phyloP scores from a whole-genome alignment of 2,888 invertebrate genomes.

The Pristionchus entomophagus region DNA sequence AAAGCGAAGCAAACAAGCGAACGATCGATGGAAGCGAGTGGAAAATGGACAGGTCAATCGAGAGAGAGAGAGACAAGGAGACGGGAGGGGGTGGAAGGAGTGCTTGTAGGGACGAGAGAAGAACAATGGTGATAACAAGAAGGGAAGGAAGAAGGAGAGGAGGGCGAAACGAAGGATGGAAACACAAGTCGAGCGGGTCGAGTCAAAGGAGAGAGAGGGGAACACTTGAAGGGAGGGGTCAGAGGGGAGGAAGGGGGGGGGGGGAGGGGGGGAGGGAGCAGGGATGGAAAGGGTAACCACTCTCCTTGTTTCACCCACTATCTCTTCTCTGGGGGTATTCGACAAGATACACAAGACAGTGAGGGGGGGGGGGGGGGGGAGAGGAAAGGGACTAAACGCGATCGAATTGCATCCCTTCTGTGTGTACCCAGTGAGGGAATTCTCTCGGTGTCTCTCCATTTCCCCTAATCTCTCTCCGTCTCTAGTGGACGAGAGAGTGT shows the following conservation, averaged over 20 bases:
- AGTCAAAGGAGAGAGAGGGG: background rate
- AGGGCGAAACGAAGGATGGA: background rate
- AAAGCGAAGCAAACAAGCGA: too few species aligned
- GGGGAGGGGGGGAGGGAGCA: background rate
- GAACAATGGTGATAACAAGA: background rate
- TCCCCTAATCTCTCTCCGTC: background rate
- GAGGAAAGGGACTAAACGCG: conserved; percentile 9
- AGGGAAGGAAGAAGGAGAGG: background rate
- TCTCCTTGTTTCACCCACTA: background rate
- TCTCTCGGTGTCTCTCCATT: background rate
- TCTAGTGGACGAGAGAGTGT: background rate
- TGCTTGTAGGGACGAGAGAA: background rate
- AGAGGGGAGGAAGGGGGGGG: background rate
- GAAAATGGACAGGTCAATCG: conserved; percentile 35
- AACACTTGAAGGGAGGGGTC: conserved; percentile 21
- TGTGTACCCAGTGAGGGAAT: conserved; percentile 30
- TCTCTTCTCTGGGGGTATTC: background rate
- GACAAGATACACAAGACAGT: background rate
- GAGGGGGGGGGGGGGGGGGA: background rate
- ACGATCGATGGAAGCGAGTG: conserved; percentile 7
- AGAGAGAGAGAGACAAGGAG: background rate
- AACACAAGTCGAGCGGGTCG: background rate
- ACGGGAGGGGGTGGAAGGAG: background rate
- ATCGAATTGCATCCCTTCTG: background rate
- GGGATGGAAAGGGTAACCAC: background rate